Base-by-base conservation (phyloP, 53 echinoderm and acorn worm species). In the Echinarachnius parma region DNA sequence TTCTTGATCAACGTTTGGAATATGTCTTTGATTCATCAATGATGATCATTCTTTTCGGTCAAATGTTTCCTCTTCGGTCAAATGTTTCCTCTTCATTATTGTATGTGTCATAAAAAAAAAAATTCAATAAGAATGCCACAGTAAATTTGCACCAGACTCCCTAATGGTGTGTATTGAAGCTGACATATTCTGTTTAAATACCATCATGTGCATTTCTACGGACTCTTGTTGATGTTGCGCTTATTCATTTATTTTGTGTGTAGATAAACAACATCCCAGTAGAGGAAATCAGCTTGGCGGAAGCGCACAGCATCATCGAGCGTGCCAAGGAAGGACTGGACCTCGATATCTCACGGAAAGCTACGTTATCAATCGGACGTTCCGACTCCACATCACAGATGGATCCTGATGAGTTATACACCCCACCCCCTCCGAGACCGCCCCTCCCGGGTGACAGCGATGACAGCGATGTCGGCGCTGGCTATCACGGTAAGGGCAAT, bases 241-340 rank as follows among this genome's bases (percentile, higher is more conserved):
- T 53, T 9, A 53, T 22, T 3, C 53, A 1, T 1, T 53, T 53
- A 2, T 10, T 53, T 5, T 28, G 15, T 56, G 24, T 24, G 20
- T 35, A 95, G 95, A 95, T 95, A 66, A 95, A 95, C 35, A 77
- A 82, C 48, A 81, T 71, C 44, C 87, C 87, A 5, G 87, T 86
- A 27, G 95, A 90, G 31, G 75, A 86, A 14, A 61, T 95, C 27
- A 89, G 89, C 61, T 67, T 90, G 25, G 62, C 87, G 9, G 95
- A 90, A 21, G 95, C 90, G 21, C 81, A 78, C 59, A 82, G 75
- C 31, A 62, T 87, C 28, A 89, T 95, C 27, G 85, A 90, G 60
- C 63, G 75, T 16, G 87, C 95, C 2, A 74, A 64, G n/a, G 90
- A 87, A 39, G 33, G 71, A 18, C 71, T 95, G 62, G 29, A 78